Percentiles rank a stretch among this genome's conserved stretches.
Conservation (phyloP, 2,888 invertebrate species). For the Hymenopus coronatus region DNA sequence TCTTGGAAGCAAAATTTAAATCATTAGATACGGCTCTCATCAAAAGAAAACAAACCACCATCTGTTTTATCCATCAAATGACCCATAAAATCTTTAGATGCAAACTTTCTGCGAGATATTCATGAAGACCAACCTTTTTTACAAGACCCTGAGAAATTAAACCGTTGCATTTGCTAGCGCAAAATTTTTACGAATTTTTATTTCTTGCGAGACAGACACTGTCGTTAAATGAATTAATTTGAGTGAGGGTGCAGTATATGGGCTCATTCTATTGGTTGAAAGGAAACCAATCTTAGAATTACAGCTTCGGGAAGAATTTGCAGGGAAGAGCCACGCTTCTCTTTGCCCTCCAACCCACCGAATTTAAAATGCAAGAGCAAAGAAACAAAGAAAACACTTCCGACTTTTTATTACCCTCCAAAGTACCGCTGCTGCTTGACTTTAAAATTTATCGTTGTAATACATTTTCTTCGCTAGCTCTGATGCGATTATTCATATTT, state of each 20-base stretch:
- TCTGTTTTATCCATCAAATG: not conserved
- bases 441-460: slow-evolving; percentile 14
- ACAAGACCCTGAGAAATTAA: not conserved
- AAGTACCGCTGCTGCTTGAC: not conserved
- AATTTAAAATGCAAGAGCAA: slow-evolving; percentile 7
- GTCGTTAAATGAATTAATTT: not conserved
- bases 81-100: not conserved
- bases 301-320: not conserved
- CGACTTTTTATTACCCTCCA: slow-evolving; percentile 3
- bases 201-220: not conserved
- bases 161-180: not conserved
- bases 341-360: not conserved
- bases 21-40: not conserved
- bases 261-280: slow-evolving; percentile 7
- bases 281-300: slow-evolving; percentile 20
- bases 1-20: not conserved
- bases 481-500: slow-evolving; percentile 19
- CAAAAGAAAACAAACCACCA: not conserved
- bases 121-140: not conserved
- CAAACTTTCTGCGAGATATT: not conserved
- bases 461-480: not conserved
- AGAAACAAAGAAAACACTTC: slow-evolving; percentile 8
- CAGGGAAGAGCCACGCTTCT: not conserved
- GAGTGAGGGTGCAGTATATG: not conserved
- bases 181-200: not conserved